Evolutionary conservation across 2,797 vertebrate species (phyloP).

Genomic region (Chaenodraco wilsoni): DNA sequence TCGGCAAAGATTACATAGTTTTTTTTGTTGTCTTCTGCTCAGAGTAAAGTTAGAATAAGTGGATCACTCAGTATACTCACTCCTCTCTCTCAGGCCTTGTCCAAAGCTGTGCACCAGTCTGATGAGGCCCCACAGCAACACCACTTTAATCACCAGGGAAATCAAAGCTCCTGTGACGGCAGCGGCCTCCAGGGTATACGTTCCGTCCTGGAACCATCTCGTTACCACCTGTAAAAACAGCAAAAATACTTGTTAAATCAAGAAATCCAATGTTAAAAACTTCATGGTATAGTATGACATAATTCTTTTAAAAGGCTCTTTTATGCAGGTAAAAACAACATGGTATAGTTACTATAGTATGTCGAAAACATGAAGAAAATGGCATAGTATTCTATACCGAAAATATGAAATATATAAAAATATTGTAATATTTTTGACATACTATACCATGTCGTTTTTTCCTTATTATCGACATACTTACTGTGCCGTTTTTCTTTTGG

Average conservation of each 20-base stretch:
- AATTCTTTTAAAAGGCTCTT: too few relatives aligned
- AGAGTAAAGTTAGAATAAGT: neutral
- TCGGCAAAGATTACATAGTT: neutral
- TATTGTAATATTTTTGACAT: too few relatives aligned
- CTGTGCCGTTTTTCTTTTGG: too few relatives aligned
- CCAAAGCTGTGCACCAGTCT: conserved; percentile 85
- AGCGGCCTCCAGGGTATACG: conserved; percentile 84
- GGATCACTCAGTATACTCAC: conserved; percentile 74
- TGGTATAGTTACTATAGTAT: too few relatives aligned
- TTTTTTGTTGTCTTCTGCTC: conserved; percentile 14
- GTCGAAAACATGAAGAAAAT: too few relatives aligned
- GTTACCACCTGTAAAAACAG: conserved; percentile 73
- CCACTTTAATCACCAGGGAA: conserved; percentile 85
- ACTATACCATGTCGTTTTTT: too few relatives aligned
- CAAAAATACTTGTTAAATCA: neutral
- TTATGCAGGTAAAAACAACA: too few relatives aligned
- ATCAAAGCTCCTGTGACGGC: conserved; percentile 82
- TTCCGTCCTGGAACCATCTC: conserved; percentile 78
- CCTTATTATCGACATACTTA: too few relatives aligned
- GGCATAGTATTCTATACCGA: too few relatives aligned
- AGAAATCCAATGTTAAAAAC: too few relatives aligned
- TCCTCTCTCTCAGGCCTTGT: conserved; percentile 87
- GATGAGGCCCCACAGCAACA: conserved; percentile 83
- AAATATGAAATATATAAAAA: too few relatives aligned
- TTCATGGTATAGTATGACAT: too few relatives aligned